phyloP scores from a whole-genome alignment of 2,888 invertebrate genomes.

The Tenthredo scrophulariae region DNA sequence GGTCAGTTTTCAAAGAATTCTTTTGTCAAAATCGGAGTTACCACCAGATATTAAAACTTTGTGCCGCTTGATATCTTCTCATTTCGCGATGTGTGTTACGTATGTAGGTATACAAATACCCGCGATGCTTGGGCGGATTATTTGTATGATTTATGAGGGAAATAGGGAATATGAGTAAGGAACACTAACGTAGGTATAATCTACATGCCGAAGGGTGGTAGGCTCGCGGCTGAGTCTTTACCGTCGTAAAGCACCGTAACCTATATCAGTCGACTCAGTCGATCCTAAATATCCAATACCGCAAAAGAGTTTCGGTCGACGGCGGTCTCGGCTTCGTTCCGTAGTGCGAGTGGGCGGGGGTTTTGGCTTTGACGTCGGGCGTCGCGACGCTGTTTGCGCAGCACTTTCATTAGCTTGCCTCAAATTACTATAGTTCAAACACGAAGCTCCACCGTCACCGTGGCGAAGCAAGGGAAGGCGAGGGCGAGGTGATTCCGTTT shows the following conservation, averaged over 20 bases:
- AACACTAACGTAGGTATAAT: not conserved
- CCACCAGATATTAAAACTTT: not conserved
- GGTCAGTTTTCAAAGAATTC: not conserved
- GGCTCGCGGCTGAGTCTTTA: conserved; percentile 14
- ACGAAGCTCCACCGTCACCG: conserved; percentile 64
- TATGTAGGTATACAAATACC: not conserved
- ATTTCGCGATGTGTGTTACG: not conserved
- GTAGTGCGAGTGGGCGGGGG: conserved; percentile 62
- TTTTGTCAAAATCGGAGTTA: not conserved
- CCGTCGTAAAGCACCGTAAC: conserved; percentile 47
- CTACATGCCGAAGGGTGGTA: not conserved
- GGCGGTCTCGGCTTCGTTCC: conserved; percentile 52
- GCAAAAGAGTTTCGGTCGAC: conserved; percentile 66
- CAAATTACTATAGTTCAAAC: conserved; percentile 77
- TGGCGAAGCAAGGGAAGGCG: conserved; percentile 51
- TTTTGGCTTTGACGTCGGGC: conserved; percentile 75
- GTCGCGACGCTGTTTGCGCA: conserved; percentile 76
- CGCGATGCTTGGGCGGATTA: conserved; percentile 6
- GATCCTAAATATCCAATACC: conserved; percentile 66
- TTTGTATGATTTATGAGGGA: not conserved
- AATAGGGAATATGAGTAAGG: not conserved
- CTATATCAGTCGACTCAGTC: conserved; percentile 59
- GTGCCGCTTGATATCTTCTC: not conserved
- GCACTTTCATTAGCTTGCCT: conserved; percentile 77
- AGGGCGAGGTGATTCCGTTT: conserved; percentile 72